Conservation (phyloP, 2,797 vertebrate genomes). For the Protonibea diacanthus region DNA sequence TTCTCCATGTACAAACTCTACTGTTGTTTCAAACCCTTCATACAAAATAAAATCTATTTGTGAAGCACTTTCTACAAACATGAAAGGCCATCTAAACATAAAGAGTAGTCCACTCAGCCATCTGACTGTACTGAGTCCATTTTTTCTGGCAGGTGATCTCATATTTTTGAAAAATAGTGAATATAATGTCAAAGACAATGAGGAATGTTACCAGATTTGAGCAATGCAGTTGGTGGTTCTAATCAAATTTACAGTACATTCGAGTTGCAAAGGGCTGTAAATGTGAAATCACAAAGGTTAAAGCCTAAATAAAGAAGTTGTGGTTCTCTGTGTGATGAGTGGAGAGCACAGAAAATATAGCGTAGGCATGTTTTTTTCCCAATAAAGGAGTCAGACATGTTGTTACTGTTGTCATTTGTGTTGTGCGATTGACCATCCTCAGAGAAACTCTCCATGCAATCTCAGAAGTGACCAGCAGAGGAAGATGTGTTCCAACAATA, state of each 20-base stretch:
- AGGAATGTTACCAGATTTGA: not conserved
- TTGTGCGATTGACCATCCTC: no score
- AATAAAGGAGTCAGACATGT: not conserved
- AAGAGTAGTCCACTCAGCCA: not conserved
- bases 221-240: no score
- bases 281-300: not conserved
- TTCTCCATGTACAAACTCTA: not conserved
- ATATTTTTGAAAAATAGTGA: not conserved
- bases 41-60: not conserved
- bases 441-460: slow-evolving; percentile 18
- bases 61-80: not conserved
- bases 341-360: not conserved
- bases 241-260: not conserved
- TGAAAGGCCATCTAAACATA: not conserved
- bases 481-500: slow-evolving; percentile 35
- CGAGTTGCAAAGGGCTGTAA: not conserved
- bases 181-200: not conserved
- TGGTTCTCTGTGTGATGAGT: no score
- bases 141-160: not conserved
- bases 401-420: no score
- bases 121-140: not conserved
- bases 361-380: no score
- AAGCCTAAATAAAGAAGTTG: not conserved
- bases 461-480: slow-evolving; percentile 52
- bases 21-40: not conserved